Base-by-base conservation (phyloP, 2,797 vertebrate species). In the Onychomys arenicola region DNA sequence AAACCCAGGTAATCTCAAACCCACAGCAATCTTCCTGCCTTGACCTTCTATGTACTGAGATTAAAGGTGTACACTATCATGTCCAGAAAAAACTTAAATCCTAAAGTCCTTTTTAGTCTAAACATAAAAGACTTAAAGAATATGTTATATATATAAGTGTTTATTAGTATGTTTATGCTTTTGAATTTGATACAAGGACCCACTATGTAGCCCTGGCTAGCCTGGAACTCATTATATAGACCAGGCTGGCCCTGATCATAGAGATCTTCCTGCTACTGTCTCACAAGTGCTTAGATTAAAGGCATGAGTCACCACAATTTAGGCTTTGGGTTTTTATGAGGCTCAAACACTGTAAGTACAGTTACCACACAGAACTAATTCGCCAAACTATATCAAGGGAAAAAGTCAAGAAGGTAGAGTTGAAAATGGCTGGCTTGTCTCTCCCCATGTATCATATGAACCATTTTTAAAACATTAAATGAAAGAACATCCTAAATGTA, bases 401-500 rank as follows among this genome's bases (percentile, higher is more conserved):
- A 89, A 95, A 40, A 9, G n/a, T 37, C 71, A 69, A 32, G 75
- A 65, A 77, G 55, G 61, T 83, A 16, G 23, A 95, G 63, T 0
- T 86, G 59, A 93, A 94, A n/a, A 11, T 16, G 77, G 5, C 43
- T 55, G 43, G 19, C 63, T 86, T 94, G 63, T 80, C 43, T 43
- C 52, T 77, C 76, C 85, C 52, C 23, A 69, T 57, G 88, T 13
- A 11, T 46, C 49, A 7, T 65, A 92, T 77, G n/a, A 37, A 67
- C 81, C 49, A 16, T 55, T 88, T 55, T 86, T 69, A 94, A 96
- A 93, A 90, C 34, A 86, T 90, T 23, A 94, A 83, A 34, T 88
- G 55, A 84, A 61, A 46, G 19, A 29, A 59, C 91, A 94, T 87
- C 63, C 76, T 92, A 93, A 65, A 87, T 5, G 63, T 71, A 83